These are phyloP conservation scores for Eurystomus gularis DNA, from an alignment of 2,113 vertebrate genomes.

Conservation along the genomic window DNA sequence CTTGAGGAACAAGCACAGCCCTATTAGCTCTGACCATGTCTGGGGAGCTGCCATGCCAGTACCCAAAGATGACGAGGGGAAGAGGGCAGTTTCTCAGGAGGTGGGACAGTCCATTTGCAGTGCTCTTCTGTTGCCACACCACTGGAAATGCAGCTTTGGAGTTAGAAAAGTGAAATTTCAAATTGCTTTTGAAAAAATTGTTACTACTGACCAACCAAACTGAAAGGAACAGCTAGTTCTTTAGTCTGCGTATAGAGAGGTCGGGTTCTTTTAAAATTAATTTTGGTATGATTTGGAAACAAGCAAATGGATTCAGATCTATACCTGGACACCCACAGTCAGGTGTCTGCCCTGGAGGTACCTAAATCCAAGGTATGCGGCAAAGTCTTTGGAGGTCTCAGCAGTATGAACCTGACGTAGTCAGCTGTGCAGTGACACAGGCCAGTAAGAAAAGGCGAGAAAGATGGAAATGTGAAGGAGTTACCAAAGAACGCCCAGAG, in stretches of 20 bases:
- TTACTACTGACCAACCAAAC: neutral
- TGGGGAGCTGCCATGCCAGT: neutral
- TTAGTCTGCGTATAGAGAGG: neutral
- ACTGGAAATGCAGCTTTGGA: neutral
- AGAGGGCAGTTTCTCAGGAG: neutral
- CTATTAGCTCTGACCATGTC: accelerated
- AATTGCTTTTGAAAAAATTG: neutral
- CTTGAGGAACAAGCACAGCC: neutral
- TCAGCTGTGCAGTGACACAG: neutral
- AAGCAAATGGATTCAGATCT: neutral
- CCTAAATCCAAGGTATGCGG: accelerated
- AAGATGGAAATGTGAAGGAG: neutral
- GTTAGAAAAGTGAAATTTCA: neutral
- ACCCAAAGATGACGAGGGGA: neutral
- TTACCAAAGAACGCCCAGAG: neutral
- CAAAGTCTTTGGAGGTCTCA: neutral
- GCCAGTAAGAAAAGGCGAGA: neutral
- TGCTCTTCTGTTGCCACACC: neutral
- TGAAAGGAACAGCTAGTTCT: neutral
- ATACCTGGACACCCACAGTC: accelerated
- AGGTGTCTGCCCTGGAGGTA: neutral
- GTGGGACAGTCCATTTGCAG: accelerated
- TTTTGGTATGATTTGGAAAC: neutral
- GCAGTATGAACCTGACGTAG: neutral
- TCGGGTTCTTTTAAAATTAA: accelerated